A percentile compares a stretch with the other conserved stretches of the same genome.
phyloP scores from a whole-genome alignment of 2,113 vertebrate genomes.

The Calidris pugnax region DNA sequence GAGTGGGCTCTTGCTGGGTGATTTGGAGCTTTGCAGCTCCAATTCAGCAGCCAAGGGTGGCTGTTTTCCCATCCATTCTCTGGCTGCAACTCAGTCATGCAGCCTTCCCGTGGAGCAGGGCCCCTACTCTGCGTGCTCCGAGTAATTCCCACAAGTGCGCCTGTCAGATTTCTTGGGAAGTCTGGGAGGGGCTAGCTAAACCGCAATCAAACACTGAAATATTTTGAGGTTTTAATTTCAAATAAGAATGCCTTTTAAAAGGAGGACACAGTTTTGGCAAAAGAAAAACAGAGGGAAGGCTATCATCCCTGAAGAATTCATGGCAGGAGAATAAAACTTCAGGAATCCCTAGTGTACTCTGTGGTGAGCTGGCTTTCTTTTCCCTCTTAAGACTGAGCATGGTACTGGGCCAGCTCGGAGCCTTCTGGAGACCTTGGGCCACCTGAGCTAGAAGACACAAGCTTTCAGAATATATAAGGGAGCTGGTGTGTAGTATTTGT shows the following conservation, averaged over 20 bases:
- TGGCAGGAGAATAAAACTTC: neutral
- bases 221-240: neutral
- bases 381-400: neutral
- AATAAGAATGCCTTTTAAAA: neutral
- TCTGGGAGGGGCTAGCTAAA: neutral
- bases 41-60: neutral
- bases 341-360: neutral
- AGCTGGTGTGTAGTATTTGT: neutral
- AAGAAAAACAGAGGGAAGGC: neutral
- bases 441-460: neutral
- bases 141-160: neutral
- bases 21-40: neutral
- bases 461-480: neutral
- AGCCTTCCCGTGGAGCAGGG: neutral
- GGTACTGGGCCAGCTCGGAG: neutral
- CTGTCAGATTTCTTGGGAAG: neutral
- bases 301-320: neutral
- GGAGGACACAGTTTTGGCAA: neutral
- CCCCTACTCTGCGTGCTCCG: neutral
- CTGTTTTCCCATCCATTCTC: neutral
- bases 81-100: neutral
- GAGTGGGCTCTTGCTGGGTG: neutral
- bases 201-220: neutral
- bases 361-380: neutral
- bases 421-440: neutral